Evolutionary conservation across 2,888 invertebrate genomes (phyloP).

Genomic region (Escarpia spicata): DNA sequence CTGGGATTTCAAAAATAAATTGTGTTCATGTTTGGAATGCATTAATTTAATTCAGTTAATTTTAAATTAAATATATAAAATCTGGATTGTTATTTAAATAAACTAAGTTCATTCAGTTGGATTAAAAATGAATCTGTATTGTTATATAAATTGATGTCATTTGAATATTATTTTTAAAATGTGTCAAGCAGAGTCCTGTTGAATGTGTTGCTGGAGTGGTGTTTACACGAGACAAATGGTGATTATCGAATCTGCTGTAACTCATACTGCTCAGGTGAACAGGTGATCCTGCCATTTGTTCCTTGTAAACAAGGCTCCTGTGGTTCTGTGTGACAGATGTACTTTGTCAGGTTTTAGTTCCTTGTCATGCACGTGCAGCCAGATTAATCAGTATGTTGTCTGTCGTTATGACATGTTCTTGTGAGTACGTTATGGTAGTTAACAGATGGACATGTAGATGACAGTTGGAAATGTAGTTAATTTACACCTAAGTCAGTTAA

Average conservation of each 20-base stretch:
- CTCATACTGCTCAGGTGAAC: neutral
- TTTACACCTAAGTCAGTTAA: too few relatives aligned
- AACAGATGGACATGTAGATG: neutral
- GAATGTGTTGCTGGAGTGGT: neutral
- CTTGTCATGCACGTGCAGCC: neutral
- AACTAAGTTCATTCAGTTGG: neutral
- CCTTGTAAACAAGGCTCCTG: neutral
- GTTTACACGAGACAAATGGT: neutral
- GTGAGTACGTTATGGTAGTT: neutral
- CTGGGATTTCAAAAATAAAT: neutral
- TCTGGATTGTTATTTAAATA: neutral
- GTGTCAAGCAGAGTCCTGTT: neutral
- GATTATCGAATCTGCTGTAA: neutral
- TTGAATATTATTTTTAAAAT: too few relatives aligned
- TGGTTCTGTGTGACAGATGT: neutral
- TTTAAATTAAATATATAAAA: neutral
- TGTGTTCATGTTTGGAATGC: neutral
- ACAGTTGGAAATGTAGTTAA: too few relatives aligned
- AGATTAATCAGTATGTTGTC: neutral
- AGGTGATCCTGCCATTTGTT: neutral
- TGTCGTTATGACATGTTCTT: neutral
- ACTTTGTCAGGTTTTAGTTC: neutral
- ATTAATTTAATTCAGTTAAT: neutral
- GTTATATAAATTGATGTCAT: too few relatives aligned
- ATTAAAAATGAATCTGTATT: too few relatives aligned